Evolutionary conservation across 2,797 vertebrate species (phyloP).

Genomic region (Gastrophryne carolinensis): DNA sequence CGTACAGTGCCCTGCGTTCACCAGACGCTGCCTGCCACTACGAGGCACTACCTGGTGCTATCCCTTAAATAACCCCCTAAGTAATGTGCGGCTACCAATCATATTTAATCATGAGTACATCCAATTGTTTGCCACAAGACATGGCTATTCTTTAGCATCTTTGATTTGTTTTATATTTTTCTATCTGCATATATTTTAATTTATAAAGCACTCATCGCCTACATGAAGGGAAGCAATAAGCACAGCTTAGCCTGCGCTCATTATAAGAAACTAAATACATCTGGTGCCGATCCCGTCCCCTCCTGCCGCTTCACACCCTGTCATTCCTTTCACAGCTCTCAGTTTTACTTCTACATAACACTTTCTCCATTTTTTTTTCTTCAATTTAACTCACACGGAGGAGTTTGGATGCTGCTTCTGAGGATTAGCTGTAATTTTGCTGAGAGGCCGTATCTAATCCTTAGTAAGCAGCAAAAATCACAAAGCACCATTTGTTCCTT

Average conservation of each 20-base stretch:
- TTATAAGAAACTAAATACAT: slow-evolving; percentile 4
- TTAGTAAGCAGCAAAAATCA: not conserved
- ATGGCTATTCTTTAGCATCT: too few species aligned
- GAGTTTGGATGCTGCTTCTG: not conserved
- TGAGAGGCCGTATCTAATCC: not conserved
- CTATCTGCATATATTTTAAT: too few species aligned
- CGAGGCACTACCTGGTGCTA: too few species aligned
- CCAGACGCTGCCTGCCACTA: too few species aligned
- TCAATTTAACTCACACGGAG: not conserved
- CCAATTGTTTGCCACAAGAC: too few species aligned
- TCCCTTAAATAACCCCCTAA: too few species aligned
- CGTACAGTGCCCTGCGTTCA: too few species aligned
- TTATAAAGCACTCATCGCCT: not conserved
- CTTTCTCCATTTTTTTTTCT: not conserved
- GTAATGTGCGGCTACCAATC: too few species aligned
- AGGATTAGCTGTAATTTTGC: not conserved
- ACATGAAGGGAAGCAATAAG: not conserved
- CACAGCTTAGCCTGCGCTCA: slow-evolving; percentile 7
- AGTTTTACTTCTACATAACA: slow-evolving; percentile 12
- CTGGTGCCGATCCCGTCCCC: not conserved
- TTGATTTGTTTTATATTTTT: too few species aligned
- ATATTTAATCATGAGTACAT: too few species aligned
- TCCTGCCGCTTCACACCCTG: slow-evolving; percentile 19
- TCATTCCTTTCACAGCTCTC: slow-evolving; percentile 24
- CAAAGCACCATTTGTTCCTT: not conserved